phyloP scores from a whole-genome alignment of 1,140 invertebrate genomes.

The Trachymyrmex cornetzi region DNA sequence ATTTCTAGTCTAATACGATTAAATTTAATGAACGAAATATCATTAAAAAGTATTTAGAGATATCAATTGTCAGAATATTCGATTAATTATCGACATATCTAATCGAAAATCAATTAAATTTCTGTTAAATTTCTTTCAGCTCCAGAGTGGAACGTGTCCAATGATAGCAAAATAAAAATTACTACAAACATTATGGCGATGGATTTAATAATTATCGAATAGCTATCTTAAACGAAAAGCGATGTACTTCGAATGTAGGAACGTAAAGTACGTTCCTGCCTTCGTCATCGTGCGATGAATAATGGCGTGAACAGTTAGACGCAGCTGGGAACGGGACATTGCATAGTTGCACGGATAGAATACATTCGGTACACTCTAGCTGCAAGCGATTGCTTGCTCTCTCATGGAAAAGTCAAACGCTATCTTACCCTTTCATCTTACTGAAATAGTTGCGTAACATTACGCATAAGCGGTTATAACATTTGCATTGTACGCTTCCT shows the following conservation, averaged over 20 bases:
- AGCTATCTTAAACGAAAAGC: background rate
- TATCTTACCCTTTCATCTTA: conserved; percentile 58
- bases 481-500: background rate
- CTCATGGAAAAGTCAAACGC: conserved; percentile 56
- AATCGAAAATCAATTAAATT: background rate
- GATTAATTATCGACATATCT: background rate
- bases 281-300: conserved; percentile 37
- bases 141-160: background rate
- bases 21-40: background rate
- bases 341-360: conserved; percentile 58
- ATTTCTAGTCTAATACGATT: background rate
- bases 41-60: background rate
- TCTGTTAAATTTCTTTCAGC: background rate
- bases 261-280: conserved; percentile 12
- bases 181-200: background rate
- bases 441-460: conserved; percentile 51
- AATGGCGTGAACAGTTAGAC: conserved; percentile 58
- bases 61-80: background rate
- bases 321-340: conserved; percentile 30
- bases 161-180: background rate
- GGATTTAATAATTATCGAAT: background rate
- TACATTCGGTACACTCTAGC: conserved; percentile 48
- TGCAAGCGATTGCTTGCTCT: conserved; percentile 18
- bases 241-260: background rate
- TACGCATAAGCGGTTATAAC: background rate